Conservation (phyloP, 2,113 vertebrate genomes). For the Apaloderma vittatum region DNA sequence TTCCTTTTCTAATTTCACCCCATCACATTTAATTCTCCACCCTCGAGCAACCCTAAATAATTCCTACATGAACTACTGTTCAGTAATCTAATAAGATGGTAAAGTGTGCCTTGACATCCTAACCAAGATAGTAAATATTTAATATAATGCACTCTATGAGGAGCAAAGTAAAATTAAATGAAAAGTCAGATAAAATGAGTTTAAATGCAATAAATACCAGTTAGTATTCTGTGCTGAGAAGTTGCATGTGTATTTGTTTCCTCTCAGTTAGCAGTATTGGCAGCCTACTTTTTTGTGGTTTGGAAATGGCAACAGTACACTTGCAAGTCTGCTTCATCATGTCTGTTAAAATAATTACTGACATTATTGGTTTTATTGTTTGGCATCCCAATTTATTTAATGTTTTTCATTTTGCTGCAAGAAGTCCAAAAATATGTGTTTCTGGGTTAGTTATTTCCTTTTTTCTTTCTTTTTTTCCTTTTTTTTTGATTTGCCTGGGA, state of each 20-base stretch:
- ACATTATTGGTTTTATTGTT: slow-evolving; percentile 26
- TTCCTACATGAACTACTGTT: slow-evolving; percentile 24
- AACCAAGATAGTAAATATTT: slow-evolving; percentile 69
- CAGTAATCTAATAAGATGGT: slow-evolving; percentile 42
- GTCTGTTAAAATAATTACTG: slow-evolving; percentile 55
- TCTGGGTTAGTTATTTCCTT: neutral
- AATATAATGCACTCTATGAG: slow-evolving; percentile 58
- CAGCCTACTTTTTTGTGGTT: slow-evolving; percentile 25
- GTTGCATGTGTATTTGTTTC: slow-evolving; percentile 39
- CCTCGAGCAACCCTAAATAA: slow-evolving; percentile 30
- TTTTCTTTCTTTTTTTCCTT: neutral
- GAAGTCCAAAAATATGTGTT: neutral
- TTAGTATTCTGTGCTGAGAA: slow-evolving; percentile 19
- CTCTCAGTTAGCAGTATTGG: neutral
- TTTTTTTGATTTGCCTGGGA: neutral
- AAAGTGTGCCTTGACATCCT: slow-evolving; percentile 57
- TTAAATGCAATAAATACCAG: slow-evolving; percentile 52
- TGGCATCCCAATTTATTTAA: neutral
- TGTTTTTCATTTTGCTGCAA: neutral
- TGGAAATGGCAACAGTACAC: slow-evolving; percentile 54
- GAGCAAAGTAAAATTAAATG: slow-evolving; percentile 70
- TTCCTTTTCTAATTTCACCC: slow-evolving; percentile 33
- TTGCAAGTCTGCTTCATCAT: slow-evolving; percentile 28
- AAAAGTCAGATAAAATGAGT: slow-evolving; percentile 67
- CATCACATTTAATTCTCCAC: slow-evolving; percentile 25